Evolutionary conservation across 2,888 invertebrate species (phyloP).

Genomic region (Synanthedon myopaeformis): DNA sequence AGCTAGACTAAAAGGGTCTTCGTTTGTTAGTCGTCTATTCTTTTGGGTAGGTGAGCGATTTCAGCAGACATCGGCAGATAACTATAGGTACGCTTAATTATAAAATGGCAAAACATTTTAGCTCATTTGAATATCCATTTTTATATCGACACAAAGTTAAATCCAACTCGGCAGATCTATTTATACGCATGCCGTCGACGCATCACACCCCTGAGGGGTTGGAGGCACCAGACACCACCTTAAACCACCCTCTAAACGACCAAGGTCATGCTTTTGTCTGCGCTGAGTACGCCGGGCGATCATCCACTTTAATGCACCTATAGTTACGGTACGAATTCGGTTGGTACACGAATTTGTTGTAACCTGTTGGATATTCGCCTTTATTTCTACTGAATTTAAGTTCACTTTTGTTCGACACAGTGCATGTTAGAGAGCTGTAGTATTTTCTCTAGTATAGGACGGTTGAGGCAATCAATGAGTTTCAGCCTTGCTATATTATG

Average conservation of each 20-base stretch:
- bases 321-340: too few relatives aligned
- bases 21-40: too few relatives aligned
- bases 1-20: too few relatives aligned
- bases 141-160: neutral
- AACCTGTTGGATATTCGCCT: too few relatives aligned
- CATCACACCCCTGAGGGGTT: slow-evolving; percentile 27
- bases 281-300: slow-evolving; percentile 12
- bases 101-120: too few relatives aligned
- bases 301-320: slow-evolving; percentile 7
- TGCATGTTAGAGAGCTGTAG: slow-evolving; percentile 15
- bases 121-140: neutral
- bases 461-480: slow-evolving; percentile 51
- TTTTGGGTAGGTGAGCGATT: too few relatives aligned
- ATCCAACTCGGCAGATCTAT: slow-evolving; percentile 19
- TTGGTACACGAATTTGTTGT: too few relatives aligned
- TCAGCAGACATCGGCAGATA: too few relatives aligned
- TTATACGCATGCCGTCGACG: slow-evolving; percentile 53
- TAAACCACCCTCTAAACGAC: slow-evolving; percentile 30
- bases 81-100: too few relatives aligned
- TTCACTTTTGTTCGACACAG: neutral
- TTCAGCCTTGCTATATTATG: slow-evolving; percentile 34
- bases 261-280: slow-evolving; percentile 41
- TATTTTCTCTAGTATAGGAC: slow-evolving; percentile 24
- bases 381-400: neutral
- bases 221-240: slow-evolving; percentile 37